phyloP scores from a whole-genome alignment of 2,797 vertebrate species.

The Diplodus puntazzo region DNA sequence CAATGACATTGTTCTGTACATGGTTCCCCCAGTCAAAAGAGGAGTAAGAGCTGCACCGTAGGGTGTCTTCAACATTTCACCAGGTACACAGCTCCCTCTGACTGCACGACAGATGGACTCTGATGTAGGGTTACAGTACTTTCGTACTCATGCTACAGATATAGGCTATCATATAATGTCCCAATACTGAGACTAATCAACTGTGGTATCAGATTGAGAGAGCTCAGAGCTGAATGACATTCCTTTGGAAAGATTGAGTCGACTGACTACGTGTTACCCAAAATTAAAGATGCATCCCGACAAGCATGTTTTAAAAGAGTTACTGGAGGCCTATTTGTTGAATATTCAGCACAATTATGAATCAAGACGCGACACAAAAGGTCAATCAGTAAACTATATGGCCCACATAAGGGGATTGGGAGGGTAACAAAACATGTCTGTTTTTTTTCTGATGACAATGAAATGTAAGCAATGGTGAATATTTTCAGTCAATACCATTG shows the following conservation, averaged over 20 bases:
- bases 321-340: conserved; percentile 77
- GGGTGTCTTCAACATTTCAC: conserved; percentile 70
- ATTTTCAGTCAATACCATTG: conserved; percentile 65
- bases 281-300: conserved; percentile 76
- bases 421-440: conserved; percentile 62
- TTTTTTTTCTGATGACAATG: conserved; percentile 61
- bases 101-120: conserved; percentile 78
- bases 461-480: conserved; percentile 65
- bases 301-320: conserved; percentile 77
- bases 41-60: conserved; percentile 81
- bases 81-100: conserved; percentile 72
- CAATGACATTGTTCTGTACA: conserved; percentile 90
- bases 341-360: conserved; percentile 78
- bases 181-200: conserved; percentile 79
- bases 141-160: conserved; percentile 87
- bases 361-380: conserved; percentile 79
- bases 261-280: conserved; percentile 68
- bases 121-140: conserved; percentile 81
- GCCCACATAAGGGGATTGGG: conserved; percentile 64
- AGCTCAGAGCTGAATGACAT: conserved; percentile 80
- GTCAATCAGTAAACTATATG: conserved; percentile 77
- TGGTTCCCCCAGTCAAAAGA: conserved; percentile 85
- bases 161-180: conserved; percentile 85
- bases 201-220: conserved; percentile 76
- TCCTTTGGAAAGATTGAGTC: conserved; percentile 81